Evolutionary conservation across 2,113 vertebrate genomes (phyloP).

Genomic region (Orthonyx spaldingii): DNA sequence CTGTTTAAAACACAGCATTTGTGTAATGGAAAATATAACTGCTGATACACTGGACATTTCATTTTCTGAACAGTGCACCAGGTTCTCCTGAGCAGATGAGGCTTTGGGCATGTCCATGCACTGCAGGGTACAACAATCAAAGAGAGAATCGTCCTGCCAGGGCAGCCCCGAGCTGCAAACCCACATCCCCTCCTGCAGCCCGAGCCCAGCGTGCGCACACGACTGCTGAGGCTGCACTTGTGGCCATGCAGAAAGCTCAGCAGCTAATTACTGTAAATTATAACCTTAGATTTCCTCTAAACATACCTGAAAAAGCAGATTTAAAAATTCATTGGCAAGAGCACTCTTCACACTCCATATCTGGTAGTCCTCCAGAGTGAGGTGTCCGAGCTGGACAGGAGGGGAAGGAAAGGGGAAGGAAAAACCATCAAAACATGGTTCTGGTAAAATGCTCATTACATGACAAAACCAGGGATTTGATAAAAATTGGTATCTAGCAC

Average conservation of each 20-base stretch:
- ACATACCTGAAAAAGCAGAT: conserved; percentile 94
- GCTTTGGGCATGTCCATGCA: background rate
- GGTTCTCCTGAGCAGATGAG: background rate
- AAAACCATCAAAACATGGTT: background rate
- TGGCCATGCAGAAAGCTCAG: background rate
- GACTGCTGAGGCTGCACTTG: background rate
- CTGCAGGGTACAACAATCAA: background rate
- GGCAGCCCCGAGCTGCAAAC: background rate
- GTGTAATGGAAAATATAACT: background rate
- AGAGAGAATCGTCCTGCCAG: background rate
- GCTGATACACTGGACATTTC: background rate
- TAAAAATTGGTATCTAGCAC: background rate
- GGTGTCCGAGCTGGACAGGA: conserved; percentile 82
- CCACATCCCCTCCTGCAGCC: background rate
- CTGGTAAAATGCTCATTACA: background rate
- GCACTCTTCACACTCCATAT: conserved; percentile 98
- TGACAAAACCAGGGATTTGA: background rate
- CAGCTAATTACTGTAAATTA: background rate
- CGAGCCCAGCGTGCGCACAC: background rate
- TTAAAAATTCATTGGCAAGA: conserved; percentile 96
- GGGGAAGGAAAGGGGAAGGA: background rate
- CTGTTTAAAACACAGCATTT: background rate
- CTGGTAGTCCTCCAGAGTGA: conserved; percentile 97
- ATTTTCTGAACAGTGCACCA: background rate
- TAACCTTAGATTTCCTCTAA: background rate